Conservation (phyloP, 2,888 invertebrate species). For the Luperina testacea region DNA sequence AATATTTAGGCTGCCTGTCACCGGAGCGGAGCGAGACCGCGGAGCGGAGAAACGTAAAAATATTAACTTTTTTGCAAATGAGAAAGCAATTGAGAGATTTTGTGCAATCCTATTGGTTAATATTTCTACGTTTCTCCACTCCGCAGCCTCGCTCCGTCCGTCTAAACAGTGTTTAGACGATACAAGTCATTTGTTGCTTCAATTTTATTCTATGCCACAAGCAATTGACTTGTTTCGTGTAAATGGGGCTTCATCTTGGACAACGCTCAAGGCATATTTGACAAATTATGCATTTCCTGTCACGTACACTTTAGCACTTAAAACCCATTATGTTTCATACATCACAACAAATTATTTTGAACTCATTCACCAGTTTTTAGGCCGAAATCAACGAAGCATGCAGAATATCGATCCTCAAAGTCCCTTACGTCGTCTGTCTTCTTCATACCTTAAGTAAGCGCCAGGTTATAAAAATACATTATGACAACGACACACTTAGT, state of each 20-base stretch:
- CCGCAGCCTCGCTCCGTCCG: too few species aligned
- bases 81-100: too few species aligned
- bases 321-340: neutral
- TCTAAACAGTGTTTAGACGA: too few species aligned
- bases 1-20: neutral
- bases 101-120: too few species aligned
- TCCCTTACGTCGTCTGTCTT: slow-evolving; percentile 75
- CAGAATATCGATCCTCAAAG: slow-evolving; percentile 84
- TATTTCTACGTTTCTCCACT: too few species aligned
- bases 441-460: slow-evolving; percentile 62
- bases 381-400: slow-evolving; percentile 85
- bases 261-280: neutral
- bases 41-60: too few species aligned
- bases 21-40: too few species aligned
- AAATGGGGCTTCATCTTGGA: neutral
- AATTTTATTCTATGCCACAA: neutral
- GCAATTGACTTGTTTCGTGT: neutral
- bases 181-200: neutral
- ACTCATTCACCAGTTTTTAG: slow-evolving; percentile 82
- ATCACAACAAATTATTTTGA: slow-evolving; percentile 13
- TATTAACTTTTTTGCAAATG: too few species aligned
- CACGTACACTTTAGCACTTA: neutral
- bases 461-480: slow-evolving; percentile 67
- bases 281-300: neutral
- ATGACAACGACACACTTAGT: slow-evolving; percentile 50